These are phyloP conservation scores for Acyrthosiphon pisum DNA, from an alignment of 1,140 invertebrate species.

Conservation along the genomic window DNA sequence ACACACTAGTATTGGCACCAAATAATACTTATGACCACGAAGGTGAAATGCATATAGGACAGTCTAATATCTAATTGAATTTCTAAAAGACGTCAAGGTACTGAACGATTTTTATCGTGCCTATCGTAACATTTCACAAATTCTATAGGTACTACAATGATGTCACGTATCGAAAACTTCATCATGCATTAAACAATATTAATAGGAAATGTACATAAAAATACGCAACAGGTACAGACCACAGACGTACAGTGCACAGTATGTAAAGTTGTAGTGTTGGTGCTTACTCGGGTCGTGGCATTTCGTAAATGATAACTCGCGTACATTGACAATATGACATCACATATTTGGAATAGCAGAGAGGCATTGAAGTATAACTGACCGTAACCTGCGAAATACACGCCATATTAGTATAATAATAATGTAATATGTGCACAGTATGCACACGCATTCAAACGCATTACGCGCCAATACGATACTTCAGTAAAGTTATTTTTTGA, in stretches of 20 bases:
- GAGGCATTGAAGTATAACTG: not conserved
- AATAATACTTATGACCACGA: not conserved
- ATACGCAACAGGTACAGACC: not conserved
- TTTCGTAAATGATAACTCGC: slow-evolving; percentile 17
- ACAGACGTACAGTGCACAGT: not conserved
- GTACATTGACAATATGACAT: not conserved
- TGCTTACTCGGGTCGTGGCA: not conserved
- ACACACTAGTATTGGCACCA: not conserved
- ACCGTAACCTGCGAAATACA: not conserved
- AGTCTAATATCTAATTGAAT: not conserved
- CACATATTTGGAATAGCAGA: not conserved
- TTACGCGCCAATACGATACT: not conserved
- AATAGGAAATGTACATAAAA: not conserved
- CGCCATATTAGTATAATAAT: not conserved
- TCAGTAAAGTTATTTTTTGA: not conserved
- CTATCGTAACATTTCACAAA: not conserved
- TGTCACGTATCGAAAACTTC: not conserved
- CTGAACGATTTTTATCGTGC: not conserved
- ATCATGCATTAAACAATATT: not conserved
- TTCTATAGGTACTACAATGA: not conserved
- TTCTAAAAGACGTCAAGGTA: not conserved
- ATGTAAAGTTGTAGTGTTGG: not conserved
- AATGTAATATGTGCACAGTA: not conserved
- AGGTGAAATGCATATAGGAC: not conserved
- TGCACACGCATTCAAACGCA: not conserved